These are phyloP conservation scores for Oplegnathus fasciatus DNA, from an alignment of 2,113 vertebrate species.

Conservation along the genomic window DNA sequence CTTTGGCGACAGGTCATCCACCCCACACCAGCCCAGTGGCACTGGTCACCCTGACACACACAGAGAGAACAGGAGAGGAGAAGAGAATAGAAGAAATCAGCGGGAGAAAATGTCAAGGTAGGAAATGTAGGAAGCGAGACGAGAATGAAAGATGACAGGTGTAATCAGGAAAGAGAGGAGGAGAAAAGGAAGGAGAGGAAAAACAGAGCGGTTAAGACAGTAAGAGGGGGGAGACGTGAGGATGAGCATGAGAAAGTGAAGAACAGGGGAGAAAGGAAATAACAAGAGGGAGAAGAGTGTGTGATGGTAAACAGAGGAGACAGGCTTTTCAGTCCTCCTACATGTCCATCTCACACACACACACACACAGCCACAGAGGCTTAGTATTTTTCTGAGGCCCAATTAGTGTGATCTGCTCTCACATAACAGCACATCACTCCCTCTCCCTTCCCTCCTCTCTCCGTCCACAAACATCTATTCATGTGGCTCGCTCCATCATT, in stretches of 20 bases:
- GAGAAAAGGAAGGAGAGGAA: background rate
- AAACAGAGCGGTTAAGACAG: background rate
- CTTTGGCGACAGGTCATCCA: constrained; percentile 1
- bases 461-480: constrained; percentile 49
- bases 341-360: constrained; percentile 32
- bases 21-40: too few relatives aligned
- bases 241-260: background rate
- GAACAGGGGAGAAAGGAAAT: constrained; percentile 23
- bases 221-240: background rate
- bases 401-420: constrained; percentile 45
- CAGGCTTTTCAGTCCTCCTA: constrained; percentile 58
- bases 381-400: constrained; percentile 33
- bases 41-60: background rate
- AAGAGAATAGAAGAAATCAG: background rate
- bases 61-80: background rate
- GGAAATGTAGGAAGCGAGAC: background rate
- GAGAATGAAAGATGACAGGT: constrained; percentile 13
- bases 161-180: constrained; percentile 7
- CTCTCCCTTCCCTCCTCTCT: constrained; percentile 1
- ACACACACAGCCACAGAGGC: background rate
- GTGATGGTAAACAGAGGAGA: constrained; percentile 65
- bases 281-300: constrained; percentile 30
- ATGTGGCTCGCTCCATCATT: constrained; percentile 21
- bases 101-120: background rate
- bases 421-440: constrained; percentile 36